A percentile compares a stretch with the other conserved stretches of the same genome.
Evolutionary conservation across 2,113 vertebrate genomes (phyloP).

Genomic region (Apus apus): DNA sequence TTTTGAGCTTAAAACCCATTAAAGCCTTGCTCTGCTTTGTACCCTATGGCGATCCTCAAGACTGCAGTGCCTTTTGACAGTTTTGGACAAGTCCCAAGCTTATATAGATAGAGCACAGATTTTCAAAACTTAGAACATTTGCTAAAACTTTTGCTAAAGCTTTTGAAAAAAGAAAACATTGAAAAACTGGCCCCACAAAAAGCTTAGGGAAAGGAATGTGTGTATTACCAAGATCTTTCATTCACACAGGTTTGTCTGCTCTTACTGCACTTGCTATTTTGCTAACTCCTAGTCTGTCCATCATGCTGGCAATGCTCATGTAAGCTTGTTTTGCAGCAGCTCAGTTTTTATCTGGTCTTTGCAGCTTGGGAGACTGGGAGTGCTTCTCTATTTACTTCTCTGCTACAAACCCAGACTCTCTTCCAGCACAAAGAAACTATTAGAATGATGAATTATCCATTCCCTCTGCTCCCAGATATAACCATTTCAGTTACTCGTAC

Average conservation of each 20-base stretch:
- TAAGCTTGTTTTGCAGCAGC: slow-evolving; percentile 11
- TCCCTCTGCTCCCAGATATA: slow-evolving; percentile 31
- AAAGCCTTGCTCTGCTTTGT: neutral
- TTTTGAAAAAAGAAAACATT: neutral
- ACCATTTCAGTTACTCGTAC: neutral
- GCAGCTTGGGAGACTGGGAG: neutral
- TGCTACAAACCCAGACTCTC: neutral
- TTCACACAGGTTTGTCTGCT: neutral
- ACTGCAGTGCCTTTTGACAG: neutral
- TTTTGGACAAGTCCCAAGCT: neutral
- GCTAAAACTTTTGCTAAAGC: neutral
- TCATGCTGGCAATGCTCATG: neutral
- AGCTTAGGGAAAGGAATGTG: neutral
- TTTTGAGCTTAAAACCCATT: neutral
- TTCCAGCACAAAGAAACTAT: neutral
- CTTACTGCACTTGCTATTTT: neutral
- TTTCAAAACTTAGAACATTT: neutral
- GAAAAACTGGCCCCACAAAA: neutral
- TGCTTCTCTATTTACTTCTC: slow-evolving; percentile 22
- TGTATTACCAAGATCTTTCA: neutral
- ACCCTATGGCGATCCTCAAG: neutral
- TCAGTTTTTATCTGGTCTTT: slow-evolving; percentile 18
- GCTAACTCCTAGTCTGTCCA: neutral
- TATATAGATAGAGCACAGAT: neutral
- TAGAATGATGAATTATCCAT: slow-evolving; percentile 31